These are phyloP conservation scores for Sesamia nonagrioides DNA, from an alignment of 1,140 invertebrate species.

Conservation along the genomic window DNA sequence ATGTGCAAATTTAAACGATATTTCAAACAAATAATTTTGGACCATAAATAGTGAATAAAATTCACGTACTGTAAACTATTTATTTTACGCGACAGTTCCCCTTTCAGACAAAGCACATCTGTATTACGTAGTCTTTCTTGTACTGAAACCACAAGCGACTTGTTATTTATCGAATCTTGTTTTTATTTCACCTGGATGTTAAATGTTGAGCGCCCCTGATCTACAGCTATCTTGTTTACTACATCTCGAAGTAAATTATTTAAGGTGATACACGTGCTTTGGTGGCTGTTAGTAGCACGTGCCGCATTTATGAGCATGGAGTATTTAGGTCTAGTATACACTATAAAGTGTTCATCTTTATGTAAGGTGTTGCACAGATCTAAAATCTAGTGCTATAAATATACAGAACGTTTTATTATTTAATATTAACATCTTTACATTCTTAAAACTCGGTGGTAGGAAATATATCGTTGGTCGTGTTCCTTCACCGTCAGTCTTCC, in stretches of 20 bases:
- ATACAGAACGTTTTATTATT: background rate
- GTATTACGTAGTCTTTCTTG: too few species aligned
- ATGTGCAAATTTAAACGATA: too few species aligned
- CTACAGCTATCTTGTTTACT: slow-evolving; percentile 10
- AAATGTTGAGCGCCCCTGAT: slow-evolving; percentile 6
- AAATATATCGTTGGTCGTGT: too few species aligned
- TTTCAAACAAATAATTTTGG: too few species aligned
- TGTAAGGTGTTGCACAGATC: background rate
- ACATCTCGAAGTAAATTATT: slow-evolving; percentile 22
- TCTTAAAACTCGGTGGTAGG: too few species aligned
- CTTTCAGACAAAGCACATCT: too few species aligned
- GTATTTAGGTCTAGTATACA: slow-evolving; percentile 19
- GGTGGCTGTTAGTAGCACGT: background rate
- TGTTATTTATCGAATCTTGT: background rate
- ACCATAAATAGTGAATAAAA: too few species aligned
- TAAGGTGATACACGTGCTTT: background rate
- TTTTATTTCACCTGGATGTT: background rate
- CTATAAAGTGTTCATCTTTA: background rate
- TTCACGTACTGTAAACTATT: too few species aligned
- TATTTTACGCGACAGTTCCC: too few species aligned
- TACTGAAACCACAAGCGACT: too few species aligned
- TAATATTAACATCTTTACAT: too few species aligned
- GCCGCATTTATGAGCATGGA: slow-evolving; percentile 1
- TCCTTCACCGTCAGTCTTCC: too few species aligned
- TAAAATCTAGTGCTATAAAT: background rate